These are phyloP conservation scores for Yponomeuta plumbellus DNA, from an alignment of 2,888 invertebrate species.

Conservation along the genomic window DNA sequence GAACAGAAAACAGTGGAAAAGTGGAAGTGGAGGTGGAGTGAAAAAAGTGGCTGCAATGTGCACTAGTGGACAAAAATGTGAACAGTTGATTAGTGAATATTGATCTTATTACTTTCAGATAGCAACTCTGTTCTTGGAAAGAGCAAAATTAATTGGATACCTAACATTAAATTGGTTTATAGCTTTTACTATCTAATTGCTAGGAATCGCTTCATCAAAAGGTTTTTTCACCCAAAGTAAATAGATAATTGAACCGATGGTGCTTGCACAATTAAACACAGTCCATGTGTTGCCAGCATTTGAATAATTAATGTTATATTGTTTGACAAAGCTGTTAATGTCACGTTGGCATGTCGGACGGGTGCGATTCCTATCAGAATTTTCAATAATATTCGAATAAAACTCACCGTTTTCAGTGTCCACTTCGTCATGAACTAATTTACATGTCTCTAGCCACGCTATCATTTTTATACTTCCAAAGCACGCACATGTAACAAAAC, in stretches of 20 bases:
- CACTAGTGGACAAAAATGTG: no score
- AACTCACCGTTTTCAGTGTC: slow-evolving; percentile 32
- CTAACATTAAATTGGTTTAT: not conserved
- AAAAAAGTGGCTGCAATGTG: no score
- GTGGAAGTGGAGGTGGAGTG: no score
- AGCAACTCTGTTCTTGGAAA: not conserved
- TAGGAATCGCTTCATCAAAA: slow-evolving; percentile 3
- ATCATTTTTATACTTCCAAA: not conserved
- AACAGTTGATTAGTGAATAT: no score
- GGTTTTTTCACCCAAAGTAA: not conserved
- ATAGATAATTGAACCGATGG: slow-evolving; percentile 34
- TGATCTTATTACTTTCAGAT: not conserved
- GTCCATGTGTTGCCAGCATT: slow-evolving; percentile 48
- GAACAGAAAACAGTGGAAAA: no score
- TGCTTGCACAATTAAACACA: slow-evolving; percentile 56
- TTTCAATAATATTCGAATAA: slow-evolving; percentile 46
- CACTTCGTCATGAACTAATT: slow-evolving; percentile 1
- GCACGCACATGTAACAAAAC: not conserved
- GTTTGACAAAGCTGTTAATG: slow-evolving; percentile 73
- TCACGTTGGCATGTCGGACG: slow-evolving; percentile 68
- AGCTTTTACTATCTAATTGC: not conserved
- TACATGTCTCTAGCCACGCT: slow-evolving; percentile 2
- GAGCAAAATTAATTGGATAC: not conserved
- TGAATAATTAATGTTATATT: slow-evolving; percentile 63
- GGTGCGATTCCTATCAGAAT: slow-evolving; percentile 42